Evolutionary conservation across 1,140 invertebrate species (phyloP).

Genomic region (Patella vulgata): DNA sequence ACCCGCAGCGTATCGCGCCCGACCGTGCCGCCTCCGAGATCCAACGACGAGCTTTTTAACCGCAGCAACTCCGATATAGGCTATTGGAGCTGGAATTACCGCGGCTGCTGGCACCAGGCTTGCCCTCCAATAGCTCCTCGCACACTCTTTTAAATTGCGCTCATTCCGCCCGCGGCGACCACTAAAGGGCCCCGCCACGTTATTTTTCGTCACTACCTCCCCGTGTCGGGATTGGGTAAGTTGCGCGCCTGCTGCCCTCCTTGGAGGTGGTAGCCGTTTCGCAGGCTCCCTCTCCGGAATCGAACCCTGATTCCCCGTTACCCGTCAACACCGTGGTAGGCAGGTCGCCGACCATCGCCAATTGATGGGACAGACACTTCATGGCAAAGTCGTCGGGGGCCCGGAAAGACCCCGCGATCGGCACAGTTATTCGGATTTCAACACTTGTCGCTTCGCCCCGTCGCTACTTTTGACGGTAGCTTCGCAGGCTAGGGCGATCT

Average conservation of each 20-base stretch:
- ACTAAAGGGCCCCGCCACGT: slow-evolving; percentile 81
- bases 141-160: slow-evolving; percentile 89
- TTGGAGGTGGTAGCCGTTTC: slow-evolving; percentile 82
- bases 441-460: too few relatives aligned
- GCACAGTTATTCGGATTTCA: slow-evolving; percentile 83
- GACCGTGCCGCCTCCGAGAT: slow-evolving; percentile 53
- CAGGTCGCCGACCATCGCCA: slow-evolving; percentile 82
- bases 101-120: slow-evolving; percentile 80
- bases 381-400: slow-evolving; percentile 75
- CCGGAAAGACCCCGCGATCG: slow-evolving; percentile 56
- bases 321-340: slow-evolving; percentile 85
- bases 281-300: slow-evolving; percentile 81
- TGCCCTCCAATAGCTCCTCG: slow-evolving; percentile 88
- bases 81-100: slow-evolving; percentile 92
- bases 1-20: slow-evolving; percentile 45
- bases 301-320: slow-evolving; percentile 73
- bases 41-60: slow-evolving; percentile 69
- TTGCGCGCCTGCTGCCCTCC: slow-evolving; percentile 90
- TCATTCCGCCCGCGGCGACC: slow-evolving; percentile 87
- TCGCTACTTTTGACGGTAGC: too few relatives aligned
- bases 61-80: slow-evolving; percentile 76
- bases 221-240: slow-evolving; percentile 85
- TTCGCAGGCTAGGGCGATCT: slow-evolving; percentile 42
- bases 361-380: slow-evolving; percentile 79
- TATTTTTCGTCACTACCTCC: slow-evolving; percentile 86